Evolutionary conservation across 64 coral and sea anemone species (phyloP), one percentile per base, ranked within the genome.

Genomic region (Porites lutea): DNA sequence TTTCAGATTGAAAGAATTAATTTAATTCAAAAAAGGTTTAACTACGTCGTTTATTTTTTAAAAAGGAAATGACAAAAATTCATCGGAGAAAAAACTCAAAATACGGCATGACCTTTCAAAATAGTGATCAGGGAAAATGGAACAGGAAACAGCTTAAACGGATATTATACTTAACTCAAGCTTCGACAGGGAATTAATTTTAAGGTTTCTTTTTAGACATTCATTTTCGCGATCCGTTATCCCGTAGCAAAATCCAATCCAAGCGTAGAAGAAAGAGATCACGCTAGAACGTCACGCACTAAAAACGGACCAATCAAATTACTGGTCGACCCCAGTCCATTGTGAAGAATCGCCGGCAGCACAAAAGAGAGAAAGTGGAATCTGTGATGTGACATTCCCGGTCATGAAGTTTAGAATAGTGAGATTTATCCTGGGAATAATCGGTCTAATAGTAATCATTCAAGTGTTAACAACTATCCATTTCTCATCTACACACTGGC

Each of bases 401-500:
- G 81, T 83, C 81, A 83, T 83, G 81, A 82, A 90, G 44, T 97
- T 97, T 94, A 89, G 93, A 88, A 88, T 98, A 90, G 96, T 98
- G 62, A 90, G 90, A 72, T 93, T 98, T 98, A 95, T 98, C 57
- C 44, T 98, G 52, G 88, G 65, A 90, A 92, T 98, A 63, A 87
- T 83, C 71, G 81, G 79, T 67, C 82, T 98, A 49, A 93, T 98
- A 82, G 75, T 93, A 20, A 79, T 98, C 18, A 94, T 98, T 65
- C 96, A 98, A 77, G 89, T 98, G 46, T 82, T 98, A 71, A 95
- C 93, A 57, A 93, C 93, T 21, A 72, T 98, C 11, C 82, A 95
- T 84, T 98, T 98, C 86, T 98, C 96, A 65, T 98, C 96, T 27
- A 98, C 51, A 90, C 81, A 98, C 87, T 93, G 90, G 77, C 49